Evolutionary conservation across 1,140 invertebrate species (phyloP).

Genomic region (Ylistrum balloti): DNA sequence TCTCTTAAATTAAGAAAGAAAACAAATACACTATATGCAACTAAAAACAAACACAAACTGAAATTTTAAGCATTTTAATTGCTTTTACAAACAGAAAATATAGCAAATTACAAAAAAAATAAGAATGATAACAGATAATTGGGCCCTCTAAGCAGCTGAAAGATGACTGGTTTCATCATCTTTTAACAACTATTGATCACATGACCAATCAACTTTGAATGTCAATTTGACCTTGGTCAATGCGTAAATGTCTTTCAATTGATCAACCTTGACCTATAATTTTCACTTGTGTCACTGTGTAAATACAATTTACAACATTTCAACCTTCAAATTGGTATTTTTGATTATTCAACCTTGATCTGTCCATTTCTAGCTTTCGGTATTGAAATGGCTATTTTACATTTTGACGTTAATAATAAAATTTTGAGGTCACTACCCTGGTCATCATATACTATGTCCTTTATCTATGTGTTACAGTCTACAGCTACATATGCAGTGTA

Average conservation of each 20-base stretch:
- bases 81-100: slow-evolving; percentile 35
- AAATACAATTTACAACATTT: not conserved
- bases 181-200: not conserved
- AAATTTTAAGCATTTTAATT: slow-evolving; percentile 36
- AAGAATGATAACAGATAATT: not conserved
- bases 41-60: slow-evolving; percentile 31
- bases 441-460: not conserved
- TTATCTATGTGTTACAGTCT: not conserved
- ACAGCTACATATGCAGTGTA: slow-evolving; percentile 2
- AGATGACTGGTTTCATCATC: not conserved
- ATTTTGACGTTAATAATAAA: not conserved
- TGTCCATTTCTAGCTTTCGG: not conserved
- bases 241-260: not conserved
- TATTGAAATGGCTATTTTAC: not conserved
- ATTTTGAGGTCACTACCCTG: not conserved
- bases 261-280: not conserved
- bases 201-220: slow-evolving; percentile 17
- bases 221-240: not conserved
- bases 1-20: not conserved
- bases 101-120: slow-evolving; percentile 34
- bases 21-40: not conserved
- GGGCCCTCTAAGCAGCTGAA: not conserved
- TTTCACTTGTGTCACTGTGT: not conserved
- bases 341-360: slow-evolving; percentile 29
- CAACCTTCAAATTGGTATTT: not conserved